These are phyloP conservation scores for Scelioninae gen. 2 DNA, from an alignment of 2,888 invertebrate genomes.

Conservation along the genomic window DNA sequence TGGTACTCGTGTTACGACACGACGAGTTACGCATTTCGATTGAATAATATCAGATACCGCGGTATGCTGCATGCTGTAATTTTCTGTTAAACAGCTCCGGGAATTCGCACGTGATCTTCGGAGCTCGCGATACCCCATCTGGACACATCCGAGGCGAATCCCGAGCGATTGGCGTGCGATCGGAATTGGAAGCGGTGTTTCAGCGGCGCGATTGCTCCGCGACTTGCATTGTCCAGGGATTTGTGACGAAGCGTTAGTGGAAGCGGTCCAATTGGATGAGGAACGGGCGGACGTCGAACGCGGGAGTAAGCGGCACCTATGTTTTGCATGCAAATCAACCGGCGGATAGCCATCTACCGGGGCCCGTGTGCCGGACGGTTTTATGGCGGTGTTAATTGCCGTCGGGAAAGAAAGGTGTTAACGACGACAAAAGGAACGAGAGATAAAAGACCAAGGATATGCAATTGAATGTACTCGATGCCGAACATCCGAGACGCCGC, in stretches of 20 bases:
- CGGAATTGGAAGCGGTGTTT: too few species aligned
- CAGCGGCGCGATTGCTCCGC: slow-evolving; percentile 45
- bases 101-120: slow-evolving; percentile 20
- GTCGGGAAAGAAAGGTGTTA: slow-evolving; percentile 70
- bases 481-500: slow-evolving; percentile 10
- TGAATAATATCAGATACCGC: slow-evolving; percentile 46
- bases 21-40: slow-evolving; percentile 53
- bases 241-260: slow-evolving; percentile 24
- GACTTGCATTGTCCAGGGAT: slow-evolving; percentile 40
- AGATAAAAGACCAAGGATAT: slow-evolving; percentile 45
- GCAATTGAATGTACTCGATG: slow-evolving; percentile 41
- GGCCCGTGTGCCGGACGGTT: slow-evolving; percentile 56
- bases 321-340: slow-evolving; percentile 68
- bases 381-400: slow-evolving; percentile 73
- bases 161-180: too few species aligned
- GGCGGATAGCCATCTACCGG: slow-evolving; percentile 58
- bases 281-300: slow-evolving; percentile 33
- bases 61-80: slow-evolving; percentile 46
- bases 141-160: slow-evolving; percentile 27
- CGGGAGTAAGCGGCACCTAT: slow-evolving; percentile 59
- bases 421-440: slow-evolving; percentile 62
- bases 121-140: slow-evolving; percentile 1
- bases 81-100: slow-evolving; percentile 42
- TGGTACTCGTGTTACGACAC: slow-evolving; percentile 42
- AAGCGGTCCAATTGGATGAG: slow-evolving; percentile 40